Percentiles rank a stretch among this genome's conserved stretches.
phyloP scores from a whole-genome alignment of 2,888 invertebrate species.

The Lumbricus terrestris region DNA sequence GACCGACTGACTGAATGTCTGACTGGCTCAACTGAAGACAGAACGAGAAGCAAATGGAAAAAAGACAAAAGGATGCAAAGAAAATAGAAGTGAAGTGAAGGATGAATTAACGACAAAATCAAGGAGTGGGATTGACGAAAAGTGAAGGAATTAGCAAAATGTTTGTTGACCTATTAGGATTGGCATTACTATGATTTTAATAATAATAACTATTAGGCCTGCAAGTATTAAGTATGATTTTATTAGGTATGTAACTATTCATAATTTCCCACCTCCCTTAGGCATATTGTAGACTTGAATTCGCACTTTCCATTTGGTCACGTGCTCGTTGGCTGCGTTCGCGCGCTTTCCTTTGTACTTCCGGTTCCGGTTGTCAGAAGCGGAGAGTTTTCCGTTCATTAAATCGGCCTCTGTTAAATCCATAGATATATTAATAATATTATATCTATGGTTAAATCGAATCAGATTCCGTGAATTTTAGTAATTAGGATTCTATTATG shows the following conservation, averaged over 20 bases:
- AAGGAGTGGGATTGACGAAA: not conserved
- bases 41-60: too few species aligned
- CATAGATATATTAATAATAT: too few species aligned
- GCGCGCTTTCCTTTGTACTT: not conserved
- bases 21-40: too few species aligned
- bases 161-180: too few species aligned
- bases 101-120: not conserved
- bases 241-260: not conserved
- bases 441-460: too few species aligned
- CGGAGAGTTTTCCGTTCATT: not conserved
- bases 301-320: not conserved
- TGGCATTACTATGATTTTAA: not conserved
- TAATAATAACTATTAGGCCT: not conserved
- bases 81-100: not conserved
- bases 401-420: not conserved
- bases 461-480: not conserved
- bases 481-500: not conserved
- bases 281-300: slow-evolving; percentile 3
- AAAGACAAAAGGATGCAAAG: too few species aligned
- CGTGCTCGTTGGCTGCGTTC: not conserved
- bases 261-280: not conserved
- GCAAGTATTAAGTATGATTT: not conserved
- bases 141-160: not conserved
- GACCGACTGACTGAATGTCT: too few species aligned
- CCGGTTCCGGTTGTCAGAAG: not conserved